Conservation (phyloP, 2,113 vertebrate species). For the Dascyllus trimaculatus region DNA sequence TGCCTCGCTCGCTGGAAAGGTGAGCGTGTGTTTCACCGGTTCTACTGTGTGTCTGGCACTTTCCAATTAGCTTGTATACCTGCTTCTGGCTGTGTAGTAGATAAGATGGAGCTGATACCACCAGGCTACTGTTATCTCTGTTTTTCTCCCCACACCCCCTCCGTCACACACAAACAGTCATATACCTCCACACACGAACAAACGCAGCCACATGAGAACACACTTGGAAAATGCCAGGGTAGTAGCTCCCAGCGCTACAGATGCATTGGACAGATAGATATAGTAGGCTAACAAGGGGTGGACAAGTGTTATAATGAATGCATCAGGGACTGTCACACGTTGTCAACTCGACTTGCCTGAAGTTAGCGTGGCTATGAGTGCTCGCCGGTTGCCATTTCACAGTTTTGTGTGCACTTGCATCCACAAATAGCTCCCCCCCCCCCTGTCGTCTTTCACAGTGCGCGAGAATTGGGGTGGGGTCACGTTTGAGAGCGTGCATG, state of each 20-base stretch:
- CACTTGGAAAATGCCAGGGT: constrained; percentile 46
- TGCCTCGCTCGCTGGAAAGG: constrained; percentile 64
- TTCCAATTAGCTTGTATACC: constrained; percentile 85
- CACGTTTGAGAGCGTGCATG: constrained; percentile 9
- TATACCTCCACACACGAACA: constrained; percentile 40
- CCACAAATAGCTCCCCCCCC: constrained; percentile 20
- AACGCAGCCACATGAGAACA: constrained; percentile 25
- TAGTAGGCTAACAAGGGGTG: constrained; percentile 59
- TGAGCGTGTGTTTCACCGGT: constrained; percentile 68
- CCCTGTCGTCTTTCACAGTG: not conserved
- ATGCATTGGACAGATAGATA: constrained; percentile 59
- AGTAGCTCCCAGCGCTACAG: constrained; percentile 49
- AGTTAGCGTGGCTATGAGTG: constrained; percentile 18
- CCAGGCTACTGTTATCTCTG: constrained; percentile 78
- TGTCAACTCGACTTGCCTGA: constrained; percentile 23
- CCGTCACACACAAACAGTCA: constrained; percentile 73
- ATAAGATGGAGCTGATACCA: constrained; percentile 82
- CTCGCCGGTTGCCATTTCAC: constrained; percentile 14
- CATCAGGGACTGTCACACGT: constrained; percentile 68
- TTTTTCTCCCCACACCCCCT: constrained; percentile 78
- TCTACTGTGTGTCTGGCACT: constrained; percentile 74
- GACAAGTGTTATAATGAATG: constrained; percentile 75
- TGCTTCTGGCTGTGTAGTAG: constrained; percentile 81
- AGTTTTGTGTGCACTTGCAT: constrained; percentile 24
- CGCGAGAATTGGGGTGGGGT: constrained; percentile 16